Conservation (phyloP, 2,113 vertebrate genomes). For the Oncorhynchus keta region DNA sequence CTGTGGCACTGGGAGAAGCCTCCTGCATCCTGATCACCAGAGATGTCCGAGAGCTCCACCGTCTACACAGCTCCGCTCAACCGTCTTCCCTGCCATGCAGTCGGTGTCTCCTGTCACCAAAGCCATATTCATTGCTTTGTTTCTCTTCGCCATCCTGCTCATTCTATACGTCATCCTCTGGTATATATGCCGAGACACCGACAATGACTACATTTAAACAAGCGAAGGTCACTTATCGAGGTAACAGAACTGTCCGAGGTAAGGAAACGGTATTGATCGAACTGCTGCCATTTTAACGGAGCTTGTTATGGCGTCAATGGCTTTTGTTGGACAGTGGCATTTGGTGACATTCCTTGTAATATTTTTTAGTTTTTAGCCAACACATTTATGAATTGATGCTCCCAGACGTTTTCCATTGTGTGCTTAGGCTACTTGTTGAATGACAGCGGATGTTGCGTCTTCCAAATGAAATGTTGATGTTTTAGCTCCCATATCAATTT, state of each 20-base stretch:
- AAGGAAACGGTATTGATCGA: neutral
- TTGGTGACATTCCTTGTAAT: neutral
- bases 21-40: neutral
- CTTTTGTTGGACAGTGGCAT: neutral
- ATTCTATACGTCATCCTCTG: conserved; percentile 41
- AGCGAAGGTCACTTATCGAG: neutral
- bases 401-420: neutral
- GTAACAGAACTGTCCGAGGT: neutral
- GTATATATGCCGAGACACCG: conserved; percentile 40
- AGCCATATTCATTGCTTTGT: conserved; percentile 38
- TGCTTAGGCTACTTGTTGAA: neutral
- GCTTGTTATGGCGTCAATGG: neutral
- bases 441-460: neutral
- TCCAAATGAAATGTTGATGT: too few relatives aligned
- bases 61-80: neutral
- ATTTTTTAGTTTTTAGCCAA: too few relatives aligned
- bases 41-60: neutral
- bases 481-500: too few relatives aligned
- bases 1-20: neutral
- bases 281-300: neutral
- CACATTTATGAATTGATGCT: neutral
- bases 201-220: conserved; percentile 23
- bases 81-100: conserved; percentile 23
- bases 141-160: conserved; percentile 38
- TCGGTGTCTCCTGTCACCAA: conserved; percentile 34